Evolutionary conservation across 2,797 vertebrate species (phyloP), one percentile per base, ranked within the genome.

Genomic region (Peromyscus aztecus): DNA sequence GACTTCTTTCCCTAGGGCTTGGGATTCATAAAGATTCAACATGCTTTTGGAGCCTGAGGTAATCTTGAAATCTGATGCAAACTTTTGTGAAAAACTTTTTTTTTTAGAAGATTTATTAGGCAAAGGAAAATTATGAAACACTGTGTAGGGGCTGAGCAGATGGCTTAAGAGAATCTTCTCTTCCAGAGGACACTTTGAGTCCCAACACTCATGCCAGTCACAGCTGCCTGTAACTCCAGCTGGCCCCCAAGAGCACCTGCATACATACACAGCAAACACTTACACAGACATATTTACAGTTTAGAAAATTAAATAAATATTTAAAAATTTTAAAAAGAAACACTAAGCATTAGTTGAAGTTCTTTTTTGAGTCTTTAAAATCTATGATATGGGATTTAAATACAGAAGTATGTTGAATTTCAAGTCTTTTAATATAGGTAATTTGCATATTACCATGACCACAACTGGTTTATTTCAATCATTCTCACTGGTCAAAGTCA

Each of bases 301-400:
- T 81, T 81, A 59, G 78, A 81, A 81, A 81, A 59, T 59, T 81
- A 59, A 69, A n/a, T 40, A 73, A 71, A 37, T 73, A 43, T 73
- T 73, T 73, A 73, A 73, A 40, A 73, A 24, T 73, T 73, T 73
- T 31, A n/a, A 24, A 67, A 85, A 94, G 40, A 86, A 88, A 52
- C 29, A 78, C 29, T 80, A 89, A 93, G 93, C 24, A 94, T 7
- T 57, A 34, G 29, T 2, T 93, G 34, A 61, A 19, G 84, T 96
- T 92, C 78, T 89, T 94, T 91, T 31, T 96, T 43, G 52, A 67
- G 49, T 71, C 52, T 87, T 90, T 55, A 88, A 75, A 75, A 59
- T 59, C 71, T 76, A n/a, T 34, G 71, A 46, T 75, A 11, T 75
- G n/a, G 27, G 76, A 92, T 83, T 86, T 92, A 89, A 96, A 95